Evolutionary conservation across 2,113 vertebrate genomes (phyloP).

Genomic region (Macrotis lagotis): DNA sequence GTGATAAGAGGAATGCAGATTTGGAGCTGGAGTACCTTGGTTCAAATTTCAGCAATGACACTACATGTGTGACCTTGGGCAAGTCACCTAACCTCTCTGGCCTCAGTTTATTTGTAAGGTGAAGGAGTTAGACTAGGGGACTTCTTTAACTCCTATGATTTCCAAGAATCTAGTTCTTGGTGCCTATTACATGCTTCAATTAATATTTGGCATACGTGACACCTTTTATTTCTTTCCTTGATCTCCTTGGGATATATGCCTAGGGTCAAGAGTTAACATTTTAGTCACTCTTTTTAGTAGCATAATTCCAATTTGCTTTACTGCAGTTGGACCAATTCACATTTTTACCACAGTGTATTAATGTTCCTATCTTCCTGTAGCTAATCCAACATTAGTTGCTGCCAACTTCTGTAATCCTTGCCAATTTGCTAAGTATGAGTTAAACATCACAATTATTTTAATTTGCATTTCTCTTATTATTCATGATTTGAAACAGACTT

Average conservation of each 20-base stretch:
- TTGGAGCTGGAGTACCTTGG: not conserved
- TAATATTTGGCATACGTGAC: not conserved
- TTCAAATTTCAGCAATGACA: not conserved
- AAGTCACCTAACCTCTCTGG: not conserved
- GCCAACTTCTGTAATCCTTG: not conserved
- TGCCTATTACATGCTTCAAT: not conserved
- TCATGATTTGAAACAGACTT: not conserved
- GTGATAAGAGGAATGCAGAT: not conserved
- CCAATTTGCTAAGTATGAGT: not conserved
- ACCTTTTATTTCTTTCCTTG: not conserved
- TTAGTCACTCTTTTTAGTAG: not conserved
- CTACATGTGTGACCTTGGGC: not conserved
- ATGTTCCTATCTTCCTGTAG: not conserved
- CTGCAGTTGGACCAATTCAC: not conserved
- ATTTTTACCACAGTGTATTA: not conserved
- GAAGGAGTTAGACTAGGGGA: not conserved
- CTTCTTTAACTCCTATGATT: not conserved
- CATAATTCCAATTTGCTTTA: not conserved
- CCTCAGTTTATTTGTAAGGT: not conserved
- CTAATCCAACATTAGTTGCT: not conserved
- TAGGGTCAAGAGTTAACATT: not conserved
- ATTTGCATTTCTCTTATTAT: not conserved
- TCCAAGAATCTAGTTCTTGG: not conserved
- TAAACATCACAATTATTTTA: not conserved
- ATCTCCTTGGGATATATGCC: not conserved